phyloP scores from a whole-genome alignment of 2,888 invertebrate genomes.

The Lithodes maja region DNA sequence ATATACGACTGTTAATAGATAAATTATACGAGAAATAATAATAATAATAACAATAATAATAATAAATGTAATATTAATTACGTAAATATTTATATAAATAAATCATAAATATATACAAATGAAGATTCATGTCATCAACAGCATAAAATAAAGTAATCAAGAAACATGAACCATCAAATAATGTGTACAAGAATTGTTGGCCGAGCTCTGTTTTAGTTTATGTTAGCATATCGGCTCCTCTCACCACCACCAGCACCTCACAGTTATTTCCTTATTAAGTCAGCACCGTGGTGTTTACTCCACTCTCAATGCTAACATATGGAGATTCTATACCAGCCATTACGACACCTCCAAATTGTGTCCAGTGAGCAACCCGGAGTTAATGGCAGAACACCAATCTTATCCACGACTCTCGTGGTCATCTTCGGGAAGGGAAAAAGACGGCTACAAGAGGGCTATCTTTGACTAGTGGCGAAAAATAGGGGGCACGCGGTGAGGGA shows the following conservation, averaged over 20 bases:
- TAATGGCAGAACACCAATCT: slow-evolving; percentile 30
- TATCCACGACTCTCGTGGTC: slow-evolving; percentile 10
- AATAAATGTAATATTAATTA: too few relatives aligned
- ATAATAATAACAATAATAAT: too few relatives aligned
- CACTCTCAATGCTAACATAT: slow-evolving; percentile 65
- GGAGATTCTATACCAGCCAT: slow-evolving; percentile 62
- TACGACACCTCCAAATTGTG: slow-evolving; percentile 57
- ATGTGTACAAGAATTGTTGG: too few relatives aligned
- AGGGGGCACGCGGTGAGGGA: neutral
- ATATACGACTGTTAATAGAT: too few relatives aligned
- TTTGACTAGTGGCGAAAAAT: neutral
- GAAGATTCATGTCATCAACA: too few relatives aligned
- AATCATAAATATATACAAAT: too few relatives aligned
- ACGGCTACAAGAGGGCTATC: slow-evolving; percentile 8
- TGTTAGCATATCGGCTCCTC: neutral
- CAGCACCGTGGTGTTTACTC: slow-evolving; percentile 60
- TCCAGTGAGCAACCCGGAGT: slow-evolving; percentile 30
- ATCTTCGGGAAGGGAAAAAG: slow-evolving; percentile 18
- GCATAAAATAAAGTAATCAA: too few relatives aligned
- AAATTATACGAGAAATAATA: too few relatives aligned
- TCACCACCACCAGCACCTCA: slow-evolving; percentile 15
- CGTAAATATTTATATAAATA: too few relatives aligned
- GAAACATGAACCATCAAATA: too few relatives aligned
- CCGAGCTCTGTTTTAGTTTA: too few relatives aligned
- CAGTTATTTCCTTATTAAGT: slow-evolving; percentile 64